Base-by-base conservation (phyloP, 2,113 vertebrate genomes). In the Eonycteris spelaea region DNA sequence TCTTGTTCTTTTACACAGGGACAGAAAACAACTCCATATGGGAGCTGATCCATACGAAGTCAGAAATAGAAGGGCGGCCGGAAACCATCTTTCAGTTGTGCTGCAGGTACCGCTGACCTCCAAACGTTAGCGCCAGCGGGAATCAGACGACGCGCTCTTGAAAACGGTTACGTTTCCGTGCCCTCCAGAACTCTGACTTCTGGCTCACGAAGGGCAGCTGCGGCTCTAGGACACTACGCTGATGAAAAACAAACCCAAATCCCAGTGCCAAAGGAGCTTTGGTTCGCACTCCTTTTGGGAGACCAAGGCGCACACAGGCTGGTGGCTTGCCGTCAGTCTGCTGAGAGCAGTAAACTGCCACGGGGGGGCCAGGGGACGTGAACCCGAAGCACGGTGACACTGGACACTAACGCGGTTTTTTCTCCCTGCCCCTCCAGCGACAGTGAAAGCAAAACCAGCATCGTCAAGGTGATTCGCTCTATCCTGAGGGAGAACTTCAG, bases 1-100 rank as follows among this genome's bases (percentile, higher is more conserved):
- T 59, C 77, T 83, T 67, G 55, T 71, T 55, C 53, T 96, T 97
- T 90, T 48, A 40, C 7, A 63, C 96, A 98, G 99, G 99, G 96
- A 98, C 99, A 65, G 99, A 99, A 88, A 99, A 99, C 91, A 99
- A 98, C 98, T 99, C 99, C 94, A 98, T 99, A 79, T 99, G 99
- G 99, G 99, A 99, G 98, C 98, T 99, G 98, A 99, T 99, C 98
- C 99, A 99, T 97, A 99, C 99, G 1, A 99, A 99, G 97, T 99
- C 99, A 77, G 99, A 99, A 96, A 96, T 99, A 80, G 99, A 99
- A 97, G 99, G 99, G 43, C 98, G 99, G 85, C 99, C 99, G 1
- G 99, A 99, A 98, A 99, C 99, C 0, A 95, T 99, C 90, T 99
- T 99, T 97, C 99, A 99, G 96, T 93, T 99, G 97, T 99, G 99